Base-by-base conservation (phyloP, 2,888 invertebrate species). In the Thymelicus sylvestris region DNA sequence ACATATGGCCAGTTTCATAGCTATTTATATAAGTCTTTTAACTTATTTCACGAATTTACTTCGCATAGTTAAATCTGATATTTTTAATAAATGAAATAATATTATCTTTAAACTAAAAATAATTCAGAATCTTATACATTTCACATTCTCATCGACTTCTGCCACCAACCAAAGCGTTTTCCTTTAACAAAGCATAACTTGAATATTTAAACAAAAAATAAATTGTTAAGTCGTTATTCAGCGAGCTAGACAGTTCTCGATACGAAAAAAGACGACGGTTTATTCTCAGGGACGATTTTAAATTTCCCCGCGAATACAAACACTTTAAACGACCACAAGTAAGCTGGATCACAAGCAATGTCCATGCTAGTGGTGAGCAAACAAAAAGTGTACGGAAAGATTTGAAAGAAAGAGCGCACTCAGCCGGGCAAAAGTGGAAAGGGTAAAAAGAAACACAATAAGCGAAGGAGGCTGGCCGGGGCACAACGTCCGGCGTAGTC, bases 361-460 rank as follows among this genome's bases (percentile, higher is more conserved):
- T 88, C 86, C 84, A 84, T 79, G 83, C 81, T 85, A 85, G 86
- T 85, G 83, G 83, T 74, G 77, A 83, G 78, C 80, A 84, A 87
- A 87, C 84, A 86, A 88, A 88, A 89, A 87, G 85, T 82, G 80
- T 82, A 80, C 80, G 80, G 80, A 80, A 80, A 77, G 76, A 77
- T 80, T 81, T 79, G 79, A 84, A 83, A 84, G 82, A 82, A 87
- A 87, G 84, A 87, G 85, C 83, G 84, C 87, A 86, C 88, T 90
- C 88, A 84, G 84, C 82, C 85, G 81, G 75, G 79, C 82, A 84
- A 81, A 79, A 86, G 86, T 81, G 78, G 83, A 88, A 89, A 85
- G 85, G 78, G 85, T 80, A 85, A 87, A 90, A 87, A 86, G 84
- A 79, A 82, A 88, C 87, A 89, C 88, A 89, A 90, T 89, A 85